Percentiles rank a stretch among this genome's conserved stretches.
Evolutionary conservation across 2,797 vertebrate species (phyloP).

Genomic region (Malurus splendens): DNA sequence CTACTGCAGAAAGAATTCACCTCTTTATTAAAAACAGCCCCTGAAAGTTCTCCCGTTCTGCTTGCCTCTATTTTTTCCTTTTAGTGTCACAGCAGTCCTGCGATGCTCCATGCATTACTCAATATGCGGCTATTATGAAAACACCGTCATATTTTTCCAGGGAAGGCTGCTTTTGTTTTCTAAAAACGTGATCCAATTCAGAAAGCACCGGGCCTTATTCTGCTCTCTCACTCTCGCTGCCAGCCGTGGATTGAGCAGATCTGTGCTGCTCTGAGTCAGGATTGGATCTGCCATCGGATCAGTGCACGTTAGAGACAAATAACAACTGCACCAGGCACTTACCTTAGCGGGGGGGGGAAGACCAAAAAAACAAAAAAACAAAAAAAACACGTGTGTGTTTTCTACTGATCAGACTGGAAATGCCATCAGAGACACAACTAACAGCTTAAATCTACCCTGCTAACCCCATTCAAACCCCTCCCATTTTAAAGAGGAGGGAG

Average conservation of each 20-base stretch:
- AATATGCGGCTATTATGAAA: constrained; percentile 40
- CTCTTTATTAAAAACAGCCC: constrained; percentile 31
- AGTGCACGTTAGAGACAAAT: background rate
- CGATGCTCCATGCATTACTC: constrained; percentile 50
- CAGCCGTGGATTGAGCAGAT: accelerated
- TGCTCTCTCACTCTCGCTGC: background rate
- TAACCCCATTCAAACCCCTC: constrained; percentile 5
- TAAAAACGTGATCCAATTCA: background rate
- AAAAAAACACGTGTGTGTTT: background rate
- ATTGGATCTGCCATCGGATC: background rate
- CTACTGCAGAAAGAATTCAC: constrained; percentile 46
- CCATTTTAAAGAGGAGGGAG: constrained; percentile 24
- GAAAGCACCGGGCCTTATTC: background rate
- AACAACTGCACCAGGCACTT: background rate
- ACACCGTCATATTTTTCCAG: constrained; percentile 18
- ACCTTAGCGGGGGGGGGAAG: background rate
- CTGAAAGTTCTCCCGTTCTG: constrained; percentile 30
- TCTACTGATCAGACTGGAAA: constrained; percentile 1
- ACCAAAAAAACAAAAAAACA: too few relatives aligned
- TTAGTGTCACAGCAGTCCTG: constrained; percentile 57
- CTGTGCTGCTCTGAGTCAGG: background rate
- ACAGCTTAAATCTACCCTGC: background rate
- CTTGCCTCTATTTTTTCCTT: constrained; percentile 55
- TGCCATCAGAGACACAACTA: background rate
- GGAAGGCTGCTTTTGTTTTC: constrained; percentile 33